Base-by-base conservation (phyloP, 2,888 invertebrate species). In the Ectropis crepuscularia region DNA sequence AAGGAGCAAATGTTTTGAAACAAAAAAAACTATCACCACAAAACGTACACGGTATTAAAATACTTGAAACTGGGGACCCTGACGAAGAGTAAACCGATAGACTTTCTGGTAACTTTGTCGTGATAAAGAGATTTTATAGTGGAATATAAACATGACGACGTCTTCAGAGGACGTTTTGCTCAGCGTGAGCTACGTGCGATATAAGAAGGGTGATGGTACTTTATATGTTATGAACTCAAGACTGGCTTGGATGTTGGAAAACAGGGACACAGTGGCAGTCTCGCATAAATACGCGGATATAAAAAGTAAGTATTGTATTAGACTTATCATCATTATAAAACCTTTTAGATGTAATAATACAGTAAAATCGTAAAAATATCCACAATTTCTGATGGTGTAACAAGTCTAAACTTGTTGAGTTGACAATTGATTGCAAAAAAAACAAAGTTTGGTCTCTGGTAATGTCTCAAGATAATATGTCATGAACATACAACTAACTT, bases 151-250 rank as follows among this genome's bases (percentile, higher is more conserved):
- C 72, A 97, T 97, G 97, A 96, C 96, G 73, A 96, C 97, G 60
- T 97, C 97, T 69, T 97, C 97, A 62, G 99, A 99, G 93, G 99
- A 99, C 91, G 98, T 99, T 61, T 93, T 99, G 75, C 94, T 98
- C 73, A 98, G 98, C 93, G 96, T 99, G 75, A 95, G 96, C 71
- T 95, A 97, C 89, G 99, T 99, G 67, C 96, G 97, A 68, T 98
- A 96, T 85, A 99, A 99, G 89, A 99, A 99, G 90, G 97, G 98
- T 60, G 98, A 99, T 92, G 99, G 99, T 9, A 97, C 97, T 0
- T 92, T 99, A 62, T 98, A 99, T 87, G 95, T 99, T 70, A 99
- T 99, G 98, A 97, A 98, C 77, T 97, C 98, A 88, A 94, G 99
- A 75, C 93, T 99, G 74, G 99, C 98, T 43, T 99, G 99, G 98